A percentile compares a stretch with the other conserved stretches of the same genome.
phyloP scores from a whole-genome alignment of 1,140 invertebrate genomes.

The Brachionus plicatilis region DNA sequence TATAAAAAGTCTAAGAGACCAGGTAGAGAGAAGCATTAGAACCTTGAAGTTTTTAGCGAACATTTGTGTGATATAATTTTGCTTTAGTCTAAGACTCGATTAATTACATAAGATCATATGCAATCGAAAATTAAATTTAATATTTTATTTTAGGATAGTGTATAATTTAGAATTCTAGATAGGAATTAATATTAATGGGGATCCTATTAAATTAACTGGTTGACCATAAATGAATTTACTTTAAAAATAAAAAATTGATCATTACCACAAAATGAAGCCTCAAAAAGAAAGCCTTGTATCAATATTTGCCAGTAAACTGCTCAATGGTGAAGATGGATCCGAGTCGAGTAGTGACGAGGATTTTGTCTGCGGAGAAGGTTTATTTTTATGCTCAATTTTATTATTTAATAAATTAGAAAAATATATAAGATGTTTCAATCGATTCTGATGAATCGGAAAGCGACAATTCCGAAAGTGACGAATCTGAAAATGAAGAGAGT shows the following conservation, averaged over 20 bases:
- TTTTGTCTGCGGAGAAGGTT: conserved; percentile 28
- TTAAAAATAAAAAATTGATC: too few relatives aligned
- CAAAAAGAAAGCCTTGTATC: not conserved
- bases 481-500: not conserved
- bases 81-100: not conserved
- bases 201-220: not conserved
- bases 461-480: not conserved
- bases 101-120: not conserved
- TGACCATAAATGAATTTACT: not conserved
- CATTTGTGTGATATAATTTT: not conserved
- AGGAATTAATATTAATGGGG: not conserved
- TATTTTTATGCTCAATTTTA: not conserved
- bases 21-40: not conserved
- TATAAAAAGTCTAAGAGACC: too few relatives aligned
- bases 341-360: conserved; percentile 10
- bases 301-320: not conserved
- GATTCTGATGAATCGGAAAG: not conserved
- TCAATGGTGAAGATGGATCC: not conserved
- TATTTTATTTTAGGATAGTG: not conserved
- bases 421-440: not conserved
- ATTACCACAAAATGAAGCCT: not conserved
- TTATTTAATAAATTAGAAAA: not conserved
- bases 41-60: not conserved
- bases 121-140: not conserved
- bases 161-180: not conserved